Conservation (phyloP, 2,888 invertebrate species). For the Acleris emargana region DNA sequence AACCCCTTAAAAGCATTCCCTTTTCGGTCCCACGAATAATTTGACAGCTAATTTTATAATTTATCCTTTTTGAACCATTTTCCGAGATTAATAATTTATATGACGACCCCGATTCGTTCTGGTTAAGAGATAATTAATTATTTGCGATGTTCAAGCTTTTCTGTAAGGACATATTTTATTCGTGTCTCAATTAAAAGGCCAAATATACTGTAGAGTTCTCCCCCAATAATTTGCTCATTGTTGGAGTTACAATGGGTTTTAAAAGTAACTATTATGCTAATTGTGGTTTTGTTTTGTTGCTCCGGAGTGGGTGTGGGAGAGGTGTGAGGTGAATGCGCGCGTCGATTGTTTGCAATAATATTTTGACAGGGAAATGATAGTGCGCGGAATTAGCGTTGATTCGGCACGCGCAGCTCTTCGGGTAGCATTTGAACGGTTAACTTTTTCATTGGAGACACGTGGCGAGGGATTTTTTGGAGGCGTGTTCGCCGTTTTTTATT, state of each 20-base stretch:
- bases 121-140: conserved; percentile 65
- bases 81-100: conserved; percentile 76
- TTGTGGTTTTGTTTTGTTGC: conserved; percentile 82
- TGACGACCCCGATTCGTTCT: conserved; percentile 65
- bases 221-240: conserved; percentile 42
- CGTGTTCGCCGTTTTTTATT: conserved; percentile 5
- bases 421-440: conserved; percentile 74
- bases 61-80: conserved; percentile 79
- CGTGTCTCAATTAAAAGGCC: conserved; percentile 22
- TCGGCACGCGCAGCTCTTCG: conserved; percentile 64
- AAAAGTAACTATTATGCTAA: conserved; percentile 78
- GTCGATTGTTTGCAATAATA: conserved; percentile 81
- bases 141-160: conserved; percentile 44
- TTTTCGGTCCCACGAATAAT: conserved; percentile 70
- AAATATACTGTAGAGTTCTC: conserved; percentile 32
- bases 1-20: conserved; percentile 68
- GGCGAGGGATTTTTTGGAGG: conserved; percentile 44
- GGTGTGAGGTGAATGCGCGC: conserved; percentile 52
- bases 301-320: conserved; percentile 61
- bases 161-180: conserved; percentile 27
- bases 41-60: conserved; percentile 78
- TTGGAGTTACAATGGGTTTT: conserved; percentile 46
- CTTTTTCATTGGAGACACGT: conserved; percentile 77
- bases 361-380: conserved; percentile 80
- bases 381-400: conserved; percentile 76